Conservation (phyloP, 2,888 invertebrate species). For the Zelleria hepariella region DNA sequence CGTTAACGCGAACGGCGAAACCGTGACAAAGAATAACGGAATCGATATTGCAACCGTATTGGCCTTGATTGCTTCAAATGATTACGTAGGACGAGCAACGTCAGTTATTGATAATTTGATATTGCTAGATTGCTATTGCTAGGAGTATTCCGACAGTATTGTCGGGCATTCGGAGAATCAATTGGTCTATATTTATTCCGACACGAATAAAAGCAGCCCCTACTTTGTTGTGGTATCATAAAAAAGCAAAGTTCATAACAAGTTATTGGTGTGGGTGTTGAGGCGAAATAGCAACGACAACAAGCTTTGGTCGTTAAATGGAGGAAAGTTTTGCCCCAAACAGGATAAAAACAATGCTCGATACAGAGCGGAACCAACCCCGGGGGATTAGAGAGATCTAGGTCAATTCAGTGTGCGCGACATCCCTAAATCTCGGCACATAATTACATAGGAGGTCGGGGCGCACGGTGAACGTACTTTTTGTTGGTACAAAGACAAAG, state of each 20-base stretch:
- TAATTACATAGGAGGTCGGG: conserved; percentile 26
- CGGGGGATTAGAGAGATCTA: conserved; percentile 42
- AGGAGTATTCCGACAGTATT: no score
- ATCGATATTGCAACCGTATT: conserved; percentile 18
- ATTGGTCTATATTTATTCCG: neutral
- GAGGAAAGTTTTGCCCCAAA: conserved; percentile 13
- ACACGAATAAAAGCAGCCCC: neutral
- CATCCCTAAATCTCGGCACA: conserved; percentile 47
- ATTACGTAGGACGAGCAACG: neutral
- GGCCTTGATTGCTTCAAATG: conserved; percentile 11
- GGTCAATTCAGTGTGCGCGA: conserved; percentile 35
- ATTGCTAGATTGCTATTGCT: no score
- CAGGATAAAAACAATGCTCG: conserved; percentile 28
- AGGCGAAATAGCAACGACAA: neutral
- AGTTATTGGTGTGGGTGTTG: neutral
- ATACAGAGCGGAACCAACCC: conserved; percentile 22
- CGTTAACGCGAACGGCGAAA: conserved; percentile 1
- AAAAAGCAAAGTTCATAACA: neutral
- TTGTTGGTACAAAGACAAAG: neutral
- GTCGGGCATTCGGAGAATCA: neutral
- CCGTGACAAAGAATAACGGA: conserved; percentile 11
- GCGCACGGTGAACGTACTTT: neutral
- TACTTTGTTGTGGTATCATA: neutral
- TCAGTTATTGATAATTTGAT: no score
- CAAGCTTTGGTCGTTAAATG: conserved; percentile 6